A percentile compares a stretch with the other conserved stretches of the same genome.
phyloP scores from a whole-genome alignment of 2,888 invertebrate species.

The Eupithecia vulgata region DNA sequence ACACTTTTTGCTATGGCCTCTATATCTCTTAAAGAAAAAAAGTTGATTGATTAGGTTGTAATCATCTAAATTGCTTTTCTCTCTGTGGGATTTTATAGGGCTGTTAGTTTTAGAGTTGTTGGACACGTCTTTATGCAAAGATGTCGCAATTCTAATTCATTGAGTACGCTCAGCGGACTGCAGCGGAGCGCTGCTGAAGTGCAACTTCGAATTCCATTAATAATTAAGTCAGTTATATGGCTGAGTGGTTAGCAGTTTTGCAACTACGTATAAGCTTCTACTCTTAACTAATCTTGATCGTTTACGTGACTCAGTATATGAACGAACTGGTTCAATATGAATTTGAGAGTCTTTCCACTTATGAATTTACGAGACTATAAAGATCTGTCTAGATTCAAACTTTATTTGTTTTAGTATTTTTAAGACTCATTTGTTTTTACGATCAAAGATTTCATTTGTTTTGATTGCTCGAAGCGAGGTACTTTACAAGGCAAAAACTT shows the following conservation, averaged over 20 bases:
- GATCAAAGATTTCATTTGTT: neutral
- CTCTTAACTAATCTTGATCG: constrained; percentile 11
- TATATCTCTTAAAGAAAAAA: neutral
- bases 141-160: constrained; percentile 39
- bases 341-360: neutral
- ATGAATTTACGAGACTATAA: neutral
- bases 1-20: neutral
- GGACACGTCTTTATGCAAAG: constrained; percentile 29
- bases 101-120: constrained; percentile 24
- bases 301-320: neutral
- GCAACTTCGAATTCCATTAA: constrained; percentile 36
- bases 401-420: neutral
- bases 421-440: neutral
- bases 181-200: constrained; percentile 21
- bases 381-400: neutral
- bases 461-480: neutral
- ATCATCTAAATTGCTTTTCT: neutral
- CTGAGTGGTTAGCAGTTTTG: constrained; percentile 21
- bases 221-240: constrained; percentile 31
- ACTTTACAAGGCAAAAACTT: neutral
- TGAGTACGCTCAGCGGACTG: constrained; percentile 33
- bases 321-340: neutral
- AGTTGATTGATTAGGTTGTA: neutral
- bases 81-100: neutral
- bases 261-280: constrained; percentile 11